Percentiles rank a stretch among this genome's conserved stretches.
These are phyloP conservation scores for Amphipoea lucens DNA, from an alignment of 2,888 invertebrate species.

Conservation along the genomic window DNA sequence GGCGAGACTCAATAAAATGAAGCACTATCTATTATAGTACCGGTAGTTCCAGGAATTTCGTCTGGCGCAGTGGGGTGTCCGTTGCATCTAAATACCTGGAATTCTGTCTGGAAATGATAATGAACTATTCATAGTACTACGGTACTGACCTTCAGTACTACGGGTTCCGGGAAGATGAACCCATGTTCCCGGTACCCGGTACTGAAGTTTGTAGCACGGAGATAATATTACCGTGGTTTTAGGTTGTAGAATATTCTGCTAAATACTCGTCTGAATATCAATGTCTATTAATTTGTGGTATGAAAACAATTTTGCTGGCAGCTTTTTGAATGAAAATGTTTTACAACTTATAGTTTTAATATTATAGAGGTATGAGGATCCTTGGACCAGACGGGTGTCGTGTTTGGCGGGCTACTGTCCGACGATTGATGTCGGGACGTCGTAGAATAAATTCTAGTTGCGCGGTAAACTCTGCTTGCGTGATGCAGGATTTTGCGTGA, in stretches of 20 bases:
- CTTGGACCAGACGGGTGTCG: background rate
- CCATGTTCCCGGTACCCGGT: no score
- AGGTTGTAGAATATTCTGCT: background rate
- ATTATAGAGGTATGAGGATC: background rate
- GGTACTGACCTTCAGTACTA: background rate
- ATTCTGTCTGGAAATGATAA: constrained; percentile 21
- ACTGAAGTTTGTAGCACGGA: no score
- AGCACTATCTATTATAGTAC: background rate
- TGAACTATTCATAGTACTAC: background rate
- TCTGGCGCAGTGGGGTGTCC: constrained; percentile 11
- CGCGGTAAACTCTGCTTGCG: background rate
- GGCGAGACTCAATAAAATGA: constrained; percentile 2
- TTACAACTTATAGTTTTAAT: background rate
- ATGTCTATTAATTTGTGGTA: background rate
- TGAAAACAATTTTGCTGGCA: background rate
- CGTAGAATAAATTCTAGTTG: background rate
- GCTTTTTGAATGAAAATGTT: background rate
- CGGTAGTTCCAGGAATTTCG: constrained; percentile 22
- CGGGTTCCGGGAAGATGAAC: background rate
- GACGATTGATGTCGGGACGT: background rate
- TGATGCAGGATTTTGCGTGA: background rate
- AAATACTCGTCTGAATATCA: background rate
- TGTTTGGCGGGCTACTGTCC: background rate
- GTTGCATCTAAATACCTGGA: constrained; percentile 12
- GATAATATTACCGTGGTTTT: no score